Evolutionary conservation across 30 jellyfish, hydroid and myxozoan genomes (phyloP), one percentile per base, ranked within the genome.

Genomic region (Pseudorhiza aurosa): DNA sequence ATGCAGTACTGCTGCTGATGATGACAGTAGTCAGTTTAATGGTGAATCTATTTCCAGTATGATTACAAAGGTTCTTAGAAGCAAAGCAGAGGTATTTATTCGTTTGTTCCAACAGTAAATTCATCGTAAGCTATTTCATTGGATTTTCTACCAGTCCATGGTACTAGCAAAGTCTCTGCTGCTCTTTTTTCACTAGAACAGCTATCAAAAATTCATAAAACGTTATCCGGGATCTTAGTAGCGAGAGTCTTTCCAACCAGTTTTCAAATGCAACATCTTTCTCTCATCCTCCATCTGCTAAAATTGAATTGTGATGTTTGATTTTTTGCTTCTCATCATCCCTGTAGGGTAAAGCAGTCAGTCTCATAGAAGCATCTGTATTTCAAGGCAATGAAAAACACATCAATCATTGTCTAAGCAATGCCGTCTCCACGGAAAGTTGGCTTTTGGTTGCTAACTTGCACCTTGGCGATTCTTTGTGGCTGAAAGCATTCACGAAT

Each of bases 401-500:
- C 12, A 55, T 84, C 58, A 74, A 84, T 35, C 39, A 71, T 39
- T 43, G 78, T 22, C 18, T 84, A 29, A 84, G 65, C 62, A 84
- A 46, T 21, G 95, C 95, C 9, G 39, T 84, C 33, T 73, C 85
- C 19, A 64, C 95, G 22, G 95, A 64, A 49, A 39, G 65, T 25
- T 84, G 95, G 88, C 36, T 84, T 44, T 28, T 84, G 74, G 39
- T 84, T 55, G 95, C 58, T 18, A 53, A 84, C 65, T 17, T 84
- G 63, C 82, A 84, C 31, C 83, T 70, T 46, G 95, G 84, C 18
- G 55, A 62, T 29, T 45, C 27, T n/a, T 28, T 37, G n/a, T 84
- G 95, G 95, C 78, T 84, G 77, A 30, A 11, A 10, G 63, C 45
- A 25, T 84, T 84, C 75, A 69, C 85, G 15, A 60, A 43, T 3